phyloP scores from a whole-genome alignment of 1,140 invertebrate species.

The Zelostemma sp. region DNA sequence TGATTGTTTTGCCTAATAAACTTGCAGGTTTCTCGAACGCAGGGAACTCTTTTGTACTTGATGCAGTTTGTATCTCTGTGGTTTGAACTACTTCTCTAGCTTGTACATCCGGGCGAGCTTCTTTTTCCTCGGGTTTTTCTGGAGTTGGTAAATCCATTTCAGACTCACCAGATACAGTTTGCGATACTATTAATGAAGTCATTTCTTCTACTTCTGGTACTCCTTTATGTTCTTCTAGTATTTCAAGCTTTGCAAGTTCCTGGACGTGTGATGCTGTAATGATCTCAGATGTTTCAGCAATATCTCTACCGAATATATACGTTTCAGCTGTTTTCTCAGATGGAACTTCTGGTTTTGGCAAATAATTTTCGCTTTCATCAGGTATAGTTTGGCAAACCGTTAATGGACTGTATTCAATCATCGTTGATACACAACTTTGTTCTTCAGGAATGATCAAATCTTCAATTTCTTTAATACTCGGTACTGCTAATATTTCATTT shows the following conservation, averaged over 20 bases:
- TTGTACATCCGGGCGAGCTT: conserved; percentile 45
- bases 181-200: conserved; percentile 55
- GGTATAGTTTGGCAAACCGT: conserved; percentile 40
- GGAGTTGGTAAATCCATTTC: conserved; percentile 48
- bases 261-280: conserved; percentile 11
- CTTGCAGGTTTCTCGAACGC: conserved; percentile 33
- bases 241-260: conserved; percentile 4
- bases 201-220: conserved; percentile 55
- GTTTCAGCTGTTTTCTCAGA: conserved; percentile 37
- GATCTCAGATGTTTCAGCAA: conserved; percentile 48
- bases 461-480: conserved; percentile 28
- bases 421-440: conserved; percentile 37
- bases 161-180: conserved; percentile 55
- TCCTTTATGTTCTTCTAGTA: conserved; percentile 46
- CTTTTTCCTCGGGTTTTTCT: conserved; percentile 41
- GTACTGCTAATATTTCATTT: conserved; percentile 48
- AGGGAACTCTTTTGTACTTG: conserved; percentile 45
- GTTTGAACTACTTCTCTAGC: conserved; percentile 54
- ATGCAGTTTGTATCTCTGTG: conserved; percentile 46
- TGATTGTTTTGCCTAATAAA: conserved; percentile 38
- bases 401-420: conserved; percentile 43
- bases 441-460: conserved; percentile 19
- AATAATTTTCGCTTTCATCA: conserved; percentile 34
- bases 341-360: conserved; percentile 30
- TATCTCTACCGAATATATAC: conserved; percentile 45